A percentile compares a stretch with the other conserved stretches of the same genome.
Evolutionary conservation across 2,797 vertebrate species (phyloP).

Genomic region (Oryzias dopingdopingensis): DNA sequence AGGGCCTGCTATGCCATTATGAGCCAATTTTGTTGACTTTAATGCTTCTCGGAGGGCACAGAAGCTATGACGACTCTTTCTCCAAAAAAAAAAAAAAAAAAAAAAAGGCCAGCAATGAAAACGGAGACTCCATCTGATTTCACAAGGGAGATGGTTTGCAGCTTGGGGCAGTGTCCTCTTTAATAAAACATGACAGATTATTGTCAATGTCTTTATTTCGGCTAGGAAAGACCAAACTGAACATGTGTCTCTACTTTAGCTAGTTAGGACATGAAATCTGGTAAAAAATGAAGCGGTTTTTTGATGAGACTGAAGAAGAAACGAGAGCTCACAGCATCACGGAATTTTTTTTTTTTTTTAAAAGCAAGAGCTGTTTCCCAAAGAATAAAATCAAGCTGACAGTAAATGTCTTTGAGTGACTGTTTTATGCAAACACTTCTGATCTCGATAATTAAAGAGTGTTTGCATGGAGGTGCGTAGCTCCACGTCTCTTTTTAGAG

Average conservation of each 20-base stretch:
- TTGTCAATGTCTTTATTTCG: conserved; percentile 33
- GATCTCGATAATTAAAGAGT: conserved; percentile 76
- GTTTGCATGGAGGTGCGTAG: conserved; percentile 65
- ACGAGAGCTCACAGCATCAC: conserved; percentile 23
- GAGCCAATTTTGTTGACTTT: conserved; percentile 55
- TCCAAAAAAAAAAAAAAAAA: conserved; percentile 9
- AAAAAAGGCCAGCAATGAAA: conserved; percentile 24
- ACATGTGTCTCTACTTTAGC: conserved; percentile 9
- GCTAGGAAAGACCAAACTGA: conserved; percentile 27
- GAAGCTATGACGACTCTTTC: conserved; percentile 51
- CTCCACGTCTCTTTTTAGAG: conserved; percentile 61
- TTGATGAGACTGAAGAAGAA: conserved; percentile 13
- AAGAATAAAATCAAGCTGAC: conserved; percentile 56
- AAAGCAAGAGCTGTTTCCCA: conserved; percentile 17
- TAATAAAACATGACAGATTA: conserved; percentile 48
- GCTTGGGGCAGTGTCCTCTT: conserved; percentile 43
- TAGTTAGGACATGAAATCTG: conserved; percentile 13
- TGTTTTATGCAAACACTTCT: conserved; percentile 63
- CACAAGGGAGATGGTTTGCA: conserved; percentile 32
- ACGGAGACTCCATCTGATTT: conserved; percentile 54
- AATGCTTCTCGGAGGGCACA: conserved; percentile 45
- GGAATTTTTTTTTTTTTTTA: not conserved
- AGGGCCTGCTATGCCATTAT: conserved; percentile 51
- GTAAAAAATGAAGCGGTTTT: conserved; percentile 16
- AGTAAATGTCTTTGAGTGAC: conserved; percentile 59